Conservation (phyloP, 2,888 invertebrate genomes). For the Camponotus fellah region DNA sequence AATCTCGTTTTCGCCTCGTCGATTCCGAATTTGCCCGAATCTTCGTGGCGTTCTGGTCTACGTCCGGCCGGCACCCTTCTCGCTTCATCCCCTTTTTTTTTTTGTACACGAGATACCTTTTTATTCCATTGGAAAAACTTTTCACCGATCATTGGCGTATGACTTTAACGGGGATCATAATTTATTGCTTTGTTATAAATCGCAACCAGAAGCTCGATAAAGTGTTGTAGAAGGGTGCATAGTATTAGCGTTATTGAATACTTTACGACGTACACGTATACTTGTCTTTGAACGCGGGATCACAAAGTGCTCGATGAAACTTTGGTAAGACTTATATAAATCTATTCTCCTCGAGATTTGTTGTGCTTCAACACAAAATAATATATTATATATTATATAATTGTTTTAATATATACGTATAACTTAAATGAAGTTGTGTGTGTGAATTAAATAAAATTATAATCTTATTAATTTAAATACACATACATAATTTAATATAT, state of each 20-base stretch:
- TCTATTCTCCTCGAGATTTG: too few species aligned
- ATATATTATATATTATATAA: not conserved
- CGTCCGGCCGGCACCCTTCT: constrained; percentile 6
- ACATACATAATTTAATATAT: not conserved
- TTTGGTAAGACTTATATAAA: not conserved
- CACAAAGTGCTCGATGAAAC: not conserved
- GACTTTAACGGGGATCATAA: constrained; percentile 50
- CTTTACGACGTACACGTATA: not conserved
- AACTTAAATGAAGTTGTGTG: not conserved
- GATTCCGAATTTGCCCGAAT: constrained; percentile 59
- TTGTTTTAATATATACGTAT: not conserved
- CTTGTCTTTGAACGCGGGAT: too few species aligned
- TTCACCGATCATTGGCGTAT: constrained; percentile 38
- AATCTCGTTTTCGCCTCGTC: constrained; percentile 48
- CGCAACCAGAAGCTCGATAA: not conserved
- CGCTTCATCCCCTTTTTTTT: not conserved
- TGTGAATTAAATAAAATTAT: not conserved
- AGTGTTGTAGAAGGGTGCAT: not conserved
- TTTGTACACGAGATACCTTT: not conserved
- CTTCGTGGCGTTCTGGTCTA: constrained; percentile 19
- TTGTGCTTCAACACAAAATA: not conserved
- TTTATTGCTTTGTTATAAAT: constrained; percentile 27
- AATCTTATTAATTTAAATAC: not conserved
- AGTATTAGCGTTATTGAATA: not conserved
- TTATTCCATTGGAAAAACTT: constrained; percentile 22